A percentile compares a stretch with the other conserved stretches of the same genome.
Conservation (phyloP, 1,140 invertebrate species). For the Schlechtendalia chinensis region DNA sequence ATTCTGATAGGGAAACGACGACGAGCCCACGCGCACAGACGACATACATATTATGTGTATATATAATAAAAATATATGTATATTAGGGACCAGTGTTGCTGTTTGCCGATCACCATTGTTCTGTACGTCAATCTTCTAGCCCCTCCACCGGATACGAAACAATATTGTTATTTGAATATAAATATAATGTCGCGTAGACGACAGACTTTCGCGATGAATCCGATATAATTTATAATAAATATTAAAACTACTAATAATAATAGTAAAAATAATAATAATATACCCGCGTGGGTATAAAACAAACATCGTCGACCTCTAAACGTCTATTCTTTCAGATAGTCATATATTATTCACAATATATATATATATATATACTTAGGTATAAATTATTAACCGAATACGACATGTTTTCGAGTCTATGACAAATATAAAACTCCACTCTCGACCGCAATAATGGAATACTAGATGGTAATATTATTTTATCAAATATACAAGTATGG, state of each 20-base stretch:
- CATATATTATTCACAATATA: neutral
- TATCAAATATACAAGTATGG: neutral
- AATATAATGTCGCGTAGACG: neutral
- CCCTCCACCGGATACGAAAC: neutral
- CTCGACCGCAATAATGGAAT: neutral
- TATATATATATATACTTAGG: no score
- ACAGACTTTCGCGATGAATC: neutral
- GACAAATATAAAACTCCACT: neutral
- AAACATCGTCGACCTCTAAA: neutral
- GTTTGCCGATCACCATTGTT: conserved; percentile 22
- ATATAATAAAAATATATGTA: neutral
- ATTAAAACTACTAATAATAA: neutral
- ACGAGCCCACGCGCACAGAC: neutral
- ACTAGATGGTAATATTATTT: neutral
- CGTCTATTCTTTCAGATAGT: neutral
- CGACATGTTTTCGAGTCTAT: neutral
- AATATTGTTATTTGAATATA: neutral
- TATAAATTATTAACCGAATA: neutral
- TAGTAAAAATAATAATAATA: neutral
- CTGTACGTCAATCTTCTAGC: conserved; percentile 13
- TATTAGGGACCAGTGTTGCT: neutral
- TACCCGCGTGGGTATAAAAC: neutral
- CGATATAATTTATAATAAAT: neutral
- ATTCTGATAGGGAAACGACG: neutral
- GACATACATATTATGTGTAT: neutral